Evolutionary conservation across 2,113 vertebrate genomes (phyloP), one percentile per base, ranked within the genome.

Genomic region (Cyanoramphus novaezelandiae): DNA sequence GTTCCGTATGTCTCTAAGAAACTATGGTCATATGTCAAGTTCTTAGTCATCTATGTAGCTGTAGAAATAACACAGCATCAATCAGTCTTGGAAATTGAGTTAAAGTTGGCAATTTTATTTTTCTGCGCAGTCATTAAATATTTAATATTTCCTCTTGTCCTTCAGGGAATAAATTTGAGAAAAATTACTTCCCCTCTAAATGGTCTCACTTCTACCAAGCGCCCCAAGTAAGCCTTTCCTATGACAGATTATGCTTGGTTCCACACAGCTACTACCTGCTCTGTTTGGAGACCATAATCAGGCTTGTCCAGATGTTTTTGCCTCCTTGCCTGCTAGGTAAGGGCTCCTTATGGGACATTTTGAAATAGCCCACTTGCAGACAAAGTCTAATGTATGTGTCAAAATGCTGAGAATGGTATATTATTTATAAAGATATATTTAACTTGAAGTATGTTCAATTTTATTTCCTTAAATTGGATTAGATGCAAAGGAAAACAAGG

Each of bases 21-120:
- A 59, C 16, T 35, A 19, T 16, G 31, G 64, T 9, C 12, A 59
- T 64, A 57, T 68, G 55, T 86, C 46, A 90, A 60, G 49, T 70
- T 82, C n/a, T 88, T 93, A 59, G 59, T 83, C 44, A 75, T 70
- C 77, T 84, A 0, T 68, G 46, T n/a, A 83, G 21, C 50, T 2
- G 1, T 37, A 64, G 85, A 94, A 95, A 95, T 93, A 92, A 81
- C 41, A 72, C 19, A 72, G 18, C 39, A 92, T 88, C 88, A 77
- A 64, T 94, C 85, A 86, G 44, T 68, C 47, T 71, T 90, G 39
- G 69, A 86, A 95, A 90, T 68, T 60, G 76, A 93, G 80, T 88
- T 90, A 44, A 90, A 92, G 50, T 65, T 57, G 43, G 55, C 37
- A 79, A 86, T 91, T 84, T 95, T 90, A 55, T 90, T 95, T 96